Conservation (phyloP, 2,113 vertebrate genomes). For the Mus spicilegus region DNA sequence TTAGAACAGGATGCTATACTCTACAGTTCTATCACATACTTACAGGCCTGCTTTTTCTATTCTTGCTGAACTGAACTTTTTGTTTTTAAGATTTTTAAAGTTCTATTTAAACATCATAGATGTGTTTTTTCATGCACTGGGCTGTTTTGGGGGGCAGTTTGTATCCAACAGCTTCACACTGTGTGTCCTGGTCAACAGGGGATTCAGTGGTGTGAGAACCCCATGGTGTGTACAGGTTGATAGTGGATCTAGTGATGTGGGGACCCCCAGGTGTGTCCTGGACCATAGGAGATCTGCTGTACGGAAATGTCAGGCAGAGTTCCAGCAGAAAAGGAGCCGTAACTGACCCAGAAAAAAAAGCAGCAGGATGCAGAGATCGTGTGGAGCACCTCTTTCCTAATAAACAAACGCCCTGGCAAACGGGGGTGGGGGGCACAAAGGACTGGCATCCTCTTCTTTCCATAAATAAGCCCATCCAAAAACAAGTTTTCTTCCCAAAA, state of each 20-base stretch:
- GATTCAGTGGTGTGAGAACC: background rate
- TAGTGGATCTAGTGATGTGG: background rate
- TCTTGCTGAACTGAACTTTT: background rate
- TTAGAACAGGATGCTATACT: constrained; percentile 1
- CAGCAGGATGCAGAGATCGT: background rate
- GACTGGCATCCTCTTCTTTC: background rate
- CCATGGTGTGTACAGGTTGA: background rate
- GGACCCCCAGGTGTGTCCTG: background rate
- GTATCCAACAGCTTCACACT: background rate
- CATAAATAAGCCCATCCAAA: background rate
- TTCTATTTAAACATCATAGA: constrained; percentile 51
- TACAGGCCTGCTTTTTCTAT: constrained; percentile 29
- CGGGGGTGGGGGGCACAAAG: background rate
- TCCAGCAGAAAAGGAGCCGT: background rate
- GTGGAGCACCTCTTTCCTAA: background rate
- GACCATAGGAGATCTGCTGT: constrained; percentile 13
- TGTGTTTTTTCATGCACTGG: background rate
- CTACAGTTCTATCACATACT: background rate
- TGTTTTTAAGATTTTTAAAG: constrained; percentile 52
- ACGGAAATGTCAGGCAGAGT: constrained; percentile 8
- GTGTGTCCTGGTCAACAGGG: background rate
- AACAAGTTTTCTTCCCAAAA: constrained; percentile 11
- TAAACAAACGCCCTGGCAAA: background rate
- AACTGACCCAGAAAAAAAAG: background rate
- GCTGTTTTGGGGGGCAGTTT: constrained; percentile 49